Conservation (phyloP, 2,113 vertebrate species). For the Acanthochromis polyacanthus region DNA sequence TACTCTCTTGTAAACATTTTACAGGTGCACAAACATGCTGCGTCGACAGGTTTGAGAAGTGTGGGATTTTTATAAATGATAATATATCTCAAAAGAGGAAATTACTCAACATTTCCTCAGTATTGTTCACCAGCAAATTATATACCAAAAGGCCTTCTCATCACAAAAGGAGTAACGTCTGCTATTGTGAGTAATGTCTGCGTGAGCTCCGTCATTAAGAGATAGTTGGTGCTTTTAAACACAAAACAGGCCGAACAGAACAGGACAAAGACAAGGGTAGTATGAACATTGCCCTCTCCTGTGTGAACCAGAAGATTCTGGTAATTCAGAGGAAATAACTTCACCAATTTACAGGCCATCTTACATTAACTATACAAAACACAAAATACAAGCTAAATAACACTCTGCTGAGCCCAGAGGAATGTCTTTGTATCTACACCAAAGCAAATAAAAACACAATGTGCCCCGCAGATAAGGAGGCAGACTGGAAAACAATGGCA, state of each 20-base stretch:
- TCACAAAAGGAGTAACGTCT: constrained; percentile 53
- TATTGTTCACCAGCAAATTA: constrained; percentile 44
- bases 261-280: constrained; percentile 19
- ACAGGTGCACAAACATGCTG: constrained; percentile 43
- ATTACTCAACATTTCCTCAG: constrained; percentile 21
- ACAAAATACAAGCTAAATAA: background rate
- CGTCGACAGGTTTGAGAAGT: too few species aligned
- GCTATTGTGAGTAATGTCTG: constrained; percentile 66
- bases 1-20: constrained; percentile 70
- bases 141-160: constrained; percentile 10
- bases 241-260: constrained; percentile 14
- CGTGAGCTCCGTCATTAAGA: constrained; percentile 48
- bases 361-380: background rate
- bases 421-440: constrained; percentile 15
- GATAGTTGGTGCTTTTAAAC: constrained; percentile 29
- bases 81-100: constrained; percentile 60
- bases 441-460: constrained; percentile 29
- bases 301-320: background rate
- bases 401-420: constrained; percentile 14
- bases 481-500: constrained; percentile 37
- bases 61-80: constrained; percentile 5
- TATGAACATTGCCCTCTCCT: constrained; percentile 3
- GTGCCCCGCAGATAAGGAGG: constrained; percentile 26
- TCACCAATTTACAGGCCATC: background rate
- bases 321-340: background rate